phyloP scores from a whole-genome alignment of 2,888 invertebrate genomes.

The Tanytarsus gracilentus region DNA sequence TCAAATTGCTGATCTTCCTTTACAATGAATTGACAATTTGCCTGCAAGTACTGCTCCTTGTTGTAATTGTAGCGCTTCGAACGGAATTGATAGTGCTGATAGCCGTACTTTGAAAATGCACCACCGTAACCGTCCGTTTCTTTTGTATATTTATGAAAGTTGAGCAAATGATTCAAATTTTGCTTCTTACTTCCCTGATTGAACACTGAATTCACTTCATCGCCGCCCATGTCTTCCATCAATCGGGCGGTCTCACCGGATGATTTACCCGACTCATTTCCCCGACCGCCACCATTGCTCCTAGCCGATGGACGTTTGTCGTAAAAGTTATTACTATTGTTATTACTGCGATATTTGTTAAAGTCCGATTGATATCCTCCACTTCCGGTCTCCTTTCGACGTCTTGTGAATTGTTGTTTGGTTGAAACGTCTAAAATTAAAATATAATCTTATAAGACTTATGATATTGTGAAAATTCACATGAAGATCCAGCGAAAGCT shows the following conservation, averaged over 20 bases:
- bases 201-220: constrained; percentile 77
- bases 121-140: constrained; percentile 38
- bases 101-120: constrained; percentile 33
- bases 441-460: neutral
- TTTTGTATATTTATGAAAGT: constrained; percentile 72
- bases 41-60: constrained; percentile 89
- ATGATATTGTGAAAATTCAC: neutral
- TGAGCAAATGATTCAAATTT: constrained; percentile 87
- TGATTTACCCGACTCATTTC: constrained; percentile 33
- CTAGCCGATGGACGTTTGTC: constrained; percentile 3
- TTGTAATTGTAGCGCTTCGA: constrained; percentile 62
- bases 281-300: neutral
- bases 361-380: constrained; percentile 14
- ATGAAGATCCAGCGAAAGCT: neutral
- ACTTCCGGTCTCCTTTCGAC: constrained; percentile 16
- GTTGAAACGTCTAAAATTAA: constrained; percentile 25
- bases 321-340: constrained; percentile 2
- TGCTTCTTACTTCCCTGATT: constrained; percentile 80
- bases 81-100: constrained; percentile 32
- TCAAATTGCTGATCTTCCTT: constrained; percentile 58
- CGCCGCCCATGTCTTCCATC: constrained; percentile 46
- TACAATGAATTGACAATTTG: constrained; percentile 95
- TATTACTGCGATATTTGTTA: constrained; percentile 10
- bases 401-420: constrained; percentile 23
- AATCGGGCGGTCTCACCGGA: constrained; percentile 39